Conservation (phyloP, 2,888 invertebrate species). For the Trichogramma evanescens region DNA sequence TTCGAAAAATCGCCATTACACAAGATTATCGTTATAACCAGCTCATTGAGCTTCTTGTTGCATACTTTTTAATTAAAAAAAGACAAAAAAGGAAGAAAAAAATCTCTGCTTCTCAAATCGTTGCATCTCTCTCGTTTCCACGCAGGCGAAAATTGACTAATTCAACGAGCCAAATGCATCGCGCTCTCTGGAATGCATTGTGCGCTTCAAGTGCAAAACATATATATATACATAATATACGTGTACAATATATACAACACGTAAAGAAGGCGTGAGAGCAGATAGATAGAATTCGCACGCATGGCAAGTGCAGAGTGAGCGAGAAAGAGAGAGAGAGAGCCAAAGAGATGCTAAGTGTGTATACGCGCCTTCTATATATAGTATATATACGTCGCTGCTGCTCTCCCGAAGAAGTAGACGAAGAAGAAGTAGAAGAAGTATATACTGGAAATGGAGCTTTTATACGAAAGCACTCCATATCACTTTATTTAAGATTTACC, state of each 20-base stretch:
- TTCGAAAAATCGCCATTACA: too few species aligned
- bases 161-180: constrained; percentile 19
- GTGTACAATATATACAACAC: not conserved
- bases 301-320: constrained; percentile 4
- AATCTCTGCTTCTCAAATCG: too few species aligned
- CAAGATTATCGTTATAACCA: too few species aligned
- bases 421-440: constrained; percentile 25
- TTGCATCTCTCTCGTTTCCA: too few species aligned
- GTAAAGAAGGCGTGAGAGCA: constrained; percentile 8
- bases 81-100: too few species aligned
- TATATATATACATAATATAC: not conserved
- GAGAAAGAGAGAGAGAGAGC: constrained; percentile 1
- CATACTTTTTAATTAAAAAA: too few species aligned
- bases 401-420: constrained; percentile 23
- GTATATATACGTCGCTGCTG: not conserved
- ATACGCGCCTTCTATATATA: not conserved
- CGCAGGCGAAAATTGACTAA: constrained; percentile 7
- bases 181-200: constrained; percentile 9
- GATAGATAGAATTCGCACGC: constrained; percentile 13
- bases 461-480: constrained; percentile 49
- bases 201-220: constrained; percentile 13
- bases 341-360: constrained; percentile 1
- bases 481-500: constrained; percentile 49
- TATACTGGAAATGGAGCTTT: constrained; percentile 45
- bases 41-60: too few species aligned